These are phyloP conservation scores for Microcebus tavaratra DNA, from an alignment of 2,113 vertebrate genomes.

Conservation along the genomic window DNA sequence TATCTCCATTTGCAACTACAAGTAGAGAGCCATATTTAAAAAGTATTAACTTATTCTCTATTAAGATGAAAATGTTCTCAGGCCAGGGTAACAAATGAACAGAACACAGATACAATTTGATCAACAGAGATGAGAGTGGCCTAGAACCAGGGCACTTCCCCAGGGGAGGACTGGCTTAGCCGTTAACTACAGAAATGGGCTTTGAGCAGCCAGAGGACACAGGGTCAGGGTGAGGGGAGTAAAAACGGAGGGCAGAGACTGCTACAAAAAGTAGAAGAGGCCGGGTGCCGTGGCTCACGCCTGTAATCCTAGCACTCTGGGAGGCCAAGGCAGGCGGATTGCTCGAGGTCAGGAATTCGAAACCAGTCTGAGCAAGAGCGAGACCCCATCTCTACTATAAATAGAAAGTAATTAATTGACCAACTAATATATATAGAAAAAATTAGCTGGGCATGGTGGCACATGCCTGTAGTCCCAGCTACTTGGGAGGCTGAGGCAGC, in stretches of 20 bases:
- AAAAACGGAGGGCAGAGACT: background rate
- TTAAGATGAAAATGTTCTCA: constrained; percentile 16
- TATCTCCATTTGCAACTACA: background rate
- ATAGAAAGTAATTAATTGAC: no score
- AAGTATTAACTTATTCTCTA: background rate
- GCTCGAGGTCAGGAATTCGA: no score
- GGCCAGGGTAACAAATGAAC: background rate
- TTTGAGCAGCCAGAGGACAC: background rate
- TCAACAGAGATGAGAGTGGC: background rate
- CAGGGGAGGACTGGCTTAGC: background rate
- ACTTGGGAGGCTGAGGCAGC: no score
- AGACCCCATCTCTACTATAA: no score
- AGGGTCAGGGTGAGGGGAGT: background rate
- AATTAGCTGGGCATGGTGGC: no score
- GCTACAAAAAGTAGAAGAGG: background rate
- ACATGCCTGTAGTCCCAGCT: no score
- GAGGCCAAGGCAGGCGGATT: no score
- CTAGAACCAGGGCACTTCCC: background rate
- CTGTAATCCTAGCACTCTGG: no score
- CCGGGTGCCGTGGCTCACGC: no score
- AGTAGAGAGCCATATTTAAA: background rate
- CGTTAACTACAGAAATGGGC: background rate
- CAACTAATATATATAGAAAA: no score
- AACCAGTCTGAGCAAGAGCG: no score
- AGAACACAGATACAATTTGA: constrained; percentile 5